phyloP scores from a whole-genome alignment of 2,888 invertebrate species.

The Eupithecia pulchellata region DNA sequence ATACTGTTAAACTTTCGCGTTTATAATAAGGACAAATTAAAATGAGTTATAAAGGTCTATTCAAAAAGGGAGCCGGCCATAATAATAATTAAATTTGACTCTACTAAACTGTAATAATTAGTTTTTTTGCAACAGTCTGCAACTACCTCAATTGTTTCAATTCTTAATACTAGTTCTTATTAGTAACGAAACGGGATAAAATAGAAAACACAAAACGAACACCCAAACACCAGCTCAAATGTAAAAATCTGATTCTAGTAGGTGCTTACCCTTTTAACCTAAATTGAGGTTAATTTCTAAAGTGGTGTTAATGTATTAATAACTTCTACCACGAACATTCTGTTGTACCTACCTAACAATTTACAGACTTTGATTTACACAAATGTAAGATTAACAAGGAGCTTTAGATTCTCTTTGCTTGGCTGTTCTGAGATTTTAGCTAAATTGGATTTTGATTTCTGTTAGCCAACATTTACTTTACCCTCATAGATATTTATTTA shows the following conservation, averaged over 20 bases:
- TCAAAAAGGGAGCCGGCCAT: too few species aligned
- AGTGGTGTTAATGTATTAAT: constrained; percentile 18
- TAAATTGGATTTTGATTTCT: background rate
- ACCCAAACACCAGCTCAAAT: background rate
- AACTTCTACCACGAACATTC: constrained; percentile 15
- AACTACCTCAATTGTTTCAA: too few species aligned
- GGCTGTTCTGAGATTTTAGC: background rate
- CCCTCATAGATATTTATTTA: too few species aligned
- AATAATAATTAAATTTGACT: too few species aligned
- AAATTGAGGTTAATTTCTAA: constrained; percentile 21
- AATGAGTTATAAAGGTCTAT: too few species aligned
- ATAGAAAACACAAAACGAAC: background rate
- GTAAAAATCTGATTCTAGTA: constrained; percentile 1
- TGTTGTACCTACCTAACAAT: background rate
- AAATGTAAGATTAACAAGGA: constrained; percentile 14
- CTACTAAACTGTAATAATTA: too few species aligned
- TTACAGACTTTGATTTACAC: constrained; percentile 17
- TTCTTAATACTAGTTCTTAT: too few species aligned
- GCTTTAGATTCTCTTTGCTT: background rate
- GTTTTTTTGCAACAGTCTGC: too few species aligned
- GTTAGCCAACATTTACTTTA: background rate
- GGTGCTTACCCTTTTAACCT: constrained; percentile 7
- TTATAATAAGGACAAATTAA: too few species aligned
- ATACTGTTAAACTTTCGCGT: too few species aligned
- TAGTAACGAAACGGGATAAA: background rate